Conservation (phyloP, 1,140 invertebrate genomes). For the Drosophila grimshawi region DNA sequence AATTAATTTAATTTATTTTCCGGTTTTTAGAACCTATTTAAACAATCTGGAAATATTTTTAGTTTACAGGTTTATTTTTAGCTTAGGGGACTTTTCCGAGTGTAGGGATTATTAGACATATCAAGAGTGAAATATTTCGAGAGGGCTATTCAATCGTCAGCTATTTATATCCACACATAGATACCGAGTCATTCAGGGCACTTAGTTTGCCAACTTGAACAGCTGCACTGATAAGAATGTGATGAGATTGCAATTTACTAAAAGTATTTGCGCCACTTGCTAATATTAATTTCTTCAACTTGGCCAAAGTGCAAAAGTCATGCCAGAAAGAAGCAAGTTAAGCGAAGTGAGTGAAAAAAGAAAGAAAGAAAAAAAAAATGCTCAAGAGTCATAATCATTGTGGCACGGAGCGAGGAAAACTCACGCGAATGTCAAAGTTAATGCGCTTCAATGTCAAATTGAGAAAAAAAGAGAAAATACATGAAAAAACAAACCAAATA, state of each 20-base stretch:
- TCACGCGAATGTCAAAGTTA: conserved; percentile 75
- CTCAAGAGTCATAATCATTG: conserved; percentile 69
- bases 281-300: conserved; percentile 74
- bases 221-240: conserved; percentile 64
- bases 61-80: too few relatives aligned
- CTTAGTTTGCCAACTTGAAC: conserved; percentile 52
- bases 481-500: conserved; percentile 21
- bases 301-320: conserved; percentile 75
- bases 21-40: too few relatives aligned
- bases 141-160: conserved; percentile 21
- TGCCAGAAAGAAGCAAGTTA: conserved; percentile 20
- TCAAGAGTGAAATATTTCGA: neutral
- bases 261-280: conserved; percentile 36
- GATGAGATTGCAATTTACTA: conserved; percentile 56
- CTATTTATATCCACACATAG: conserved; percentile 35
- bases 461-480: conserved; percentile 25
- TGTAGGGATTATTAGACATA: neutral
- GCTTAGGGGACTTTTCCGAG: too few relatives aligned
- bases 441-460: conserved; percentile 70
- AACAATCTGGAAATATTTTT: too few relatives aligned
- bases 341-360: neutral
- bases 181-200: conserved; percentile 54
- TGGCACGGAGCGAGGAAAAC: conserved; percentile 10
- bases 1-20: too few relatives aligned
- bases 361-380: conserved; percentile 20